Evolutionary conservation across 2,797 vertebrate species (phyloP).

Genomic region (Xyrichtys novacula): DNA sequence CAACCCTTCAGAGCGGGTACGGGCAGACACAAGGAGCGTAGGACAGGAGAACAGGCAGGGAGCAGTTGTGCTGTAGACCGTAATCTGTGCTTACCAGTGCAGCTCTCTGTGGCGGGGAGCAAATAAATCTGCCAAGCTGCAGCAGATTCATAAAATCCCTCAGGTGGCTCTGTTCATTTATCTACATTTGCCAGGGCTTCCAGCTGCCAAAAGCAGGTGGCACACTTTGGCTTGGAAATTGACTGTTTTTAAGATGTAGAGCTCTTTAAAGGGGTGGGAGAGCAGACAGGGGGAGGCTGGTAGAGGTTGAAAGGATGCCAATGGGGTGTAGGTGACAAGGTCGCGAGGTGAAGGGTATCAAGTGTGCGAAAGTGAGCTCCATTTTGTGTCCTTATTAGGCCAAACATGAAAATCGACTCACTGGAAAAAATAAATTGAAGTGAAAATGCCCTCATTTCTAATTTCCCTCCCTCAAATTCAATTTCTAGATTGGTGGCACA

Average conservation of each 20-base stretch:
- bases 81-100: conserved; percentile 87
- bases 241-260: conserved; percentile 84
- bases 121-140: conserved; percentile 87
- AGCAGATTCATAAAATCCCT: conserved; percentile 87
- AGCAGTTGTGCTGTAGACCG: conserved; percentile 72
- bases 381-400: conserved; percentile 41
- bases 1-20: conserved; percentile 58
- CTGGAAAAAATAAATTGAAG: conserved; percentile 74
- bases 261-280: conserved; percentile 68
- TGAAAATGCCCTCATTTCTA: conserved; percentile 75
- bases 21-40: conserved; percentile 57
- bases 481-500: conserved; percentile 73
- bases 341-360: conserved; percentile 60
- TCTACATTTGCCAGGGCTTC: conserved; percentile 85
- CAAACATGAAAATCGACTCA: conserved; percentile 62
- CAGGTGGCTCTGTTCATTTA: conserved; percentile 88
- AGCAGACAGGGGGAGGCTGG: conserved; percentile 49
- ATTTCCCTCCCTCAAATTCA: conserved; percentile 77
- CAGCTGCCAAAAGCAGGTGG: conserved; percentile 86
- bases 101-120: conserved; percentile 80
- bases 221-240: conserved; percentile 84
- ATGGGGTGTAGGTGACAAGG: conserved; percentile 62
- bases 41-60: conserved; percentile 67
- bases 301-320: conserved; percentile 50
- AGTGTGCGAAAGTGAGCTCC: conserved; percentile 41